phyloP scores from a whole-genome alignment of 2,888 invertebrate species.

The Aquatica leii region DNA sequence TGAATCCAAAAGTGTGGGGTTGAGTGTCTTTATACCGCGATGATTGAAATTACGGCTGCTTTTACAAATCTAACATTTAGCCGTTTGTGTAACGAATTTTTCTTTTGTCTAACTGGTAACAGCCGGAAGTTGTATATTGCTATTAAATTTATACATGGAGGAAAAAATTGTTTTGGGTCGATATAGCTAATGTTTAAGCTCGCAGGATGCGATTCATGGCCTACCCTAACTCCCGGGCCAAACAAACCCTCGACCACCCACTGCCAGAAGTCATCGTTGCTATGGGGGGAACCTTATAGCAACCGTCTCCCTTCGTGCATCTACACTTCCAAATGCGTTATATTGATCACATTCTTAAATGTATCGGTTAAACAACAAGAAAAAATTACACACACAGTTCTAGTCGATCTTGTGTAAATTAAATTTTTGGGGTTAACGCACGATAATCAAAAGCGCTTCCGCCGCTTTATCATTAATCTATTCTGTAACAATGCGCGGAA shows the following conservation, averaged over 20 bases:
- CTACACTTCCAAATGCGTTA: slow-evolving; percentile 37
- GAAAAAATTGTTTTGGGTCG: slow-evolving; percentile 40
- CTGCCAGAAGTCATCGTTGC: slow-evolving; percentile 49
- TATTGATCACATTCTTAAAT: slow-evolving; percentile 38
- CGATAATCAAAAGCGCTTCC: slow-evolving; percentile 10
- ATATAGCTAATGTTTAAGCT: slow-evolving; percentile 48
- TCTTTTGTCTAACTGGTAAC: no score
- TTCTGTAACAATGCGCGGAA: slow-evolving; percentile 6
- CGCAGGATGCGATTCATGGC: slow-evolving; percentile 52
- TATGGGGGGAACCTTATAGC: slow-evolving; percentile 52
- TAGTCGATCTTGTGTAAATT: no score
- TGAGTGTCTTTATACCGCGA: background rate
- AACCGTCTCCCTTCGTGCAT: slow-evolving; percentile 45
- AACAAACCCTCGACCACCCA: slow-evolving; percentile 50
- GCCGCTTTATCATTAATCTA: slow-evolving; percentile 1
- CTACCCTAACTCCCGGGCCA: slow-evolving; percentile 55
- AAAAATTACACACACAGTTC: no score
- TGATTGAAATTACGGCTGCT: no score
- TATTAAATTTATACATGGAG: no score
- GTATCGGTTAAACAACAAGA: background rate
- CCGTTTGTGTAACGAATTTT: no score
- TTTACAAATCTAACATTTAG: no score
- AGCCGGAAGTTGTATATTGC: no score
- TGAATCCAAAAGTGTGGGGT: background rate
- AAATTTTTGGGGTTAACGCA: background rate